Evolutionary conservation across 1,140 invertebrate species (phyloP), one percentile per base, ranked within the genome.

Genomic region (Drosophila pallidifrons): DNA sequence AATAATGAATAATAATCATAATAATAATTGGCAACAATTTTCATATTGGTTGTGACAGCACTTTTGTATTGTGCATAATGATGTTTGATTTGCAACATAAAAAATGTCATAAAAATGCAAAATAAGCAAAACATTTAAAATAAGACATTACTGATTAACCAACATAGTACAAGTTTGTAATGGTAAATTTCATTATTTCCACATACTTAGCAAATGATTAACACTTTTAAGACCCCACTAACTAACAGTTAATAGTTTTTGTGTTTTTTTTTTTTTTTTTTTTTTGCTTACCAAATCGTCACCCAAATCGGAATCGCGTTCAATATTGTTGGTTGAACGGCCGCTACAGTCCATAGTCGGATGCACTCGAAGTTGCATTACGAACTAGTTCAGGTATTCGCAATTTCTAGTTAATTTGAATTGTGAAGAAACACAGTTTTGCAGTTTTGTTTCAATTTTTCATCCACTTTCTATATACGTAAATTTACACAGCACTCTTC

Each of bases 281-380:
- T 7, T 8, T 5, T 10, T 59, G 69, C 89, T 91, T 91, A 91
- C 90, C 90, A 91, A 82, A 73, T 91, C 90, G 77, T 91, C 90
- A 38, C 86, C 90, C 76, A 91, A 73, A 82, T 91, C 90, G 70
- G 90, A 88, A 75, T 91, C 90, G 46, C 86, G 90, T 90, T 91
- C 90, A 85, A 83, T 88, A 73, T 77, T 75, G 69, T 76, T 88
- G 70, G 69, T 85, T 82, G 90, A 91, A 85, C 90, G 90, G 75
- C 86, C 82, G 81, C 80, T 90, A 72, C 90, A 91, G 79, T 91
- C 90, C 90, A 91, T 91, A 77, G 77, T 91, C 64, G 89, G 83
- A 59, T 88, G 83, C 77, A 88, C 81, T 65, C 88, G 78, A 43
- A 91, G 85, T 91, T 91, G 90, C 90, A 91, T 91, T 90, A 38